A percentile compares a stretch with the other conserved stretches of the same genome.
Evolutionary conservation across 2,888 invertebrate genomes (phyloP).

Genomic region (Dryococelus australis): DNA sequence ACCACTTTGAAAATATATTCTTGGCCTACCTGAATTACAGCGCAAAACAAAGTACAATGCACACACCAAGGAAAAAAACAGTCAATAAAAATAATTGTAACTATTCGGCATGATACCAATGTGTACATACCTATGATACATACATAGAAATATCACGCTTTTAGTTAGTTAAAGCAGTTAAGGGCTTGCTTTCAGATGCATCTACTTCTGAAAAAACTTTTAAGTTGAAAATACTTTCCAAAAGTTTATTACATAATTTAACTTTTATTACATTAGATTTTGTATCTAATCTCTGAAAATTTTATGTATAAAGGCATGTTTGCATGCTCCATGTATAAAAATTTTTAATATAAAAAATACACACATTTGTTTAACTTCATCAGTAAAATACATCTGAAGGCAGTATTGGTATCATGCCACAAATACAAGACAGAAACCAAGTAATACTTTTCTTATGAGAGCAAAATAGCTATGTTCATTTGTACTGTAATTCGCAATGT

Average conservation of each 20-base stretch:
- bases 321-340: not conserved
- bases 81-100: not conserved
- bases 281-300: not conserved
- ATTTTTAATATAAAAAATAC: constrained; percentile 32
- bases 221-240: not conserved
- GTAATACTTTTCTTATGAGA: not conserved
- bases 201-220: not conserved
- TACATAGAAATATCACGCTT: not conserved
- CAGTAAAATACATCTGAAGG: constrained; percentile 31
- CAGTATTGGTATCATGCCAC: constrained; percentile 37
- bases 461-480: constrained; percentile 33
- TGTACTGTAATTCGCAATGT: constrained; percentile 41
- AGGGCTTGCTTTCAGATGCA: not conserved
- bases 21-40: constrained; percentile 23
- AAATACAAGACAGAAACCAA: constrained; percentile 30
- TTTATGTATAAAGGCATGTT: not conserved
- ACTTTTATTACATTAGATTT: not conserved
- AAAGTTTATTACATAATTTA: not conserved
- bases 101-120: constrained; percentile 19
- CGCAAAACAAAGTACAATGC: constrained; percentile 26
- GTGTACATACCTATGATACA: constrained; percentile 12
- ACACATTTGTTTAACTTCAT: not conserved
- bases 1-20: not conserved
- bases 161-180: not conserved
- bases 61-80: not conserved